phyloP scores from a whole-genome alignment of 1,140 invertebrate species.

The Berghia stephanieae region DNA sequence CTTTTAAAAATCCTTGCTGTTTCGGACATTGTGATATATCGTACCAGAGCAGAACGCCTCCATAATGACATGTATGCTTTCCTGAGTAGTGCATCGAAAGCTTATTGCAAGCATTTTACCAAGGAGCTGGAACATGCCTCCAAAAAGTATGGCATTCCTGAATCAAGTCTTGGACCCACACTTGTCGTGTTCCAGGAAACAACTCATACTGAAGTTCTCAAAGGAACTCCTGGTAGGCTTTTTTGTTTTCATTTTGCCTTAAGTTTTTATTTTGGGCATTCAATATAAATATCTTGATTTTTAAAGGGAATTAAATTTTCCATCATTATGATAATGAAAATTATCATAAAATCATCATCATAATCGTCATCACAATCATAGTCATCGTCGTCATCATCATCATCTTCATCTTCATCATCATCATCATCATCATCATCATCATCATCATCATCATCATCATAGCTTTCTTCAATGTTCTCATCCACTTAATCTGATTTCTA shows the following conservation, averaged over 20 bases:
- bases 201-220: slow-evolving; percentile 73
- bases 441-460: too few species aligned
- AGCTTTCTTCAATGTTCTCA: too few species aligned
- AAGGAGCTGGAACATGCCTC: slow-evolving; percentile 73
- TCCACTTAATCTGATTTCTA: not conserved
- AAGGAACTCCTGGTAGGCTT: slow-evolving; percentile 43
- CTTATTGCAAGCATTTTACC: slow-evolving; percentile 80
- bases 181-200: slow-evolving; percentile 87
- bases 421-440: too few species aligned
- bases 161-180: slow-evolving; percentile 75
- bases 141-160: slow-evolving; percentile 68
- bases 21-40: slow-evolving; percentile 84
- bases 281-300: too few species aligned
- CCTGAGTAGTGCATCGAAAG: slow-evolving; percentile 79
- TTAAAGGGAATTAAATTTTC: too few species aligned
- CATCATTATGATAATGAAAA: not conserved
- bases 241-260: slow-evolving; percentile 2
- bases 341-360: too few species aligned
- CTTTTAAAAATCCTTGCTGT: slow-evolving; percentile 82
- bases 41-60: slow-evolving; percentile 80
- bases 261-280: too few species aligned
- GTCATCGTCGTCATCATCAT: too few species aligned
- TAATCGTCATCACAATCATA: too few species aligned
- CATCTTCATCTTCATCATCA: too few species aligned
- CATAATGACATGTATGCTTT: slow-evolving; percentile 84